Base-by-base conservation (phyloP, 1,140 invertebrate species). In the Cherax quadricarinatus region DNA sequence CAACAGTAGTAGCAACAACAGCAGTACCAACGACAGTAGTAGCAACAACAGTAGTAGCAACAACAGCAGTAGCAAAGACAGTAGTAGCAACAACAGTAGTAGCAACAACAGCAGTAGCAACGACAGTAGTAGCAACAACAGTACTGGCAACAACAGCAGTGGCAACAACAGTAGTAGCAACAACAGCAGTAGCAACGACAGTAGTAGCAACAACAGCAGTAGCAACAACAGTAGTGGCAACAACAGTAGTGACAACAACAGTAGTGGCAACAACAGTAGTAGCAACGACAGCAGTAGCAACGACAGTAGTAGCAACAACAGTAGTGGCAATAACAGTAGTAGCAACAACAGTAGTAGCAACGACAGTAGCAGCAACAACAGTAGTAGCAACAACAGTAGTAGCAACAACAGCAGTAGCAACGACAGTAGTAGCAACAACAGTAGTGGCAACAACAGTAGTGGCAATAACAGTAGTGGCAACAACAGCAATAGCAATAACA, bases 251-350 rank as follows among this genome's bases (percentile, higher is more conserved):
- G 49, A 81, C 49, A 21, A 81, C 49, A 81, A 81, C 21, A 10
- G 10, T 81, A 81, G 49, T 81, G 49, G 49, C 10, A 51, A 81
- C 49, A 41, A 41, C 49, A 81, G 57, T 81, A 81, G 49, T 81
- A 41, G 49, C 49, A 81, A 81, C 49, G 49, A 81, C 41, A 81
- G 9, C 49, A 81, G 49, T 81, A 41, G 9, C 49, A 48, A 81
- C 49, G 49, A 41, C 49, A 81, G 49, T 81, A 81, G 9, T 81
- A 41, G 49, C 49, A 51, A 81, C 49, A 81, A 81, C 49, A 51
- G 49, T 81, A 81, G 49, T 48, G 49, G 49, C 49, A 81, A 81
- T 81, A 51, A 81, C 49, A 41, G 49, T 81, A 81, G 49, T 81
- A 81, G 49, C 49, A 81, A 81, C 49, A 41, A 41, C 49, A 81